These are phyloP conservation scores for Sphinx pinastri DNA, from an alignment of 2,888 invertebrate genomes.

Conservation along the genomic window DNA sequence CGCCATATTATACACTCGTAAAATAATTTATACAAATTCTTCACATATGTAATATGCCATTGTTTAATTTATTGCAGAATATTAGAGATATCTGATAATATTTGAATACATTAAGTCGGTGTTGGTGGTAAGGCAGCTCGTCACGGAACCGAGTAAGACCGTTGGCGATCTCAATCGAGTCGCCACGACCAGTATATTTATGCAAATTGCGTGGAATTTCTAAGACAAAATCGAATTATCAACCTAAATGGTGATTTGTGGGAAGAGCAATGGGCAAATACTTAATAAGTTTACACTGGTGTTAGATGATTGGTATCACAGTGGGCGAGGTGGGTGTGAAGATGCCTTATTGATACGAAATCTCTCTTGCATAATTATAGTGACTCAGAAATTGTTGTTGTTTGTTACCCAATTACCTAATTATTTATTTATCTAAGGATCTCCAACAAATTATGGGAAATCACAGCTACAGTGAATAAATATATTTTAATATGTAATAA, in stretches of 20 bases:
- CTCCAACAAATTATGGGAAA: no score
- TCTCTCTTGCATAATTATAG: neutral
- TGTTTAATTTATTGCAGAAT: constrained; percentile 35
- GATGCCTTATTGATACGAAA: constrained; percentile 11
- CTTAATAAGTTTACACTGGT: constrained; percentile 56
- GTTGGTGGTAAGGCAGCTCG: constrained; percentile 34
- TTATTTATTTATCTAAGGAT: neutral
- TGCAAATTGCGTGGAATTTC: constrained; percentile 64
- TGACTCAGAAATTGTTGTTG: neutral
- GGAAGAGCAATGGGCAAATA: constrained; percentile 61
- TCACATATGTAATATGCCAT: constrained; percentile 38
- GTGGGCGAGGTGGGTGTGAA: constrained; percentile 18
- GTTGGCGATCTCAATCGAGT: constrained; percentile 57
- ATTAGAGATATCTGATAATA: constrained; percentile 39
- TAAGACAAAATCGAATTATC: constrained; percentile 41
- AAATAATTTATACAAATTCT: constrained; percentile 39
- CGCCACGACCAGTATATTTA: constrained; percentile 56
- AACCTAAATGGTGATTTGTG: constrained; percentile 58
- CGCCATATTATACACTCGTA: constrained; percentile 43
- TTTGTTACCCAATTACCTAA: neutral
- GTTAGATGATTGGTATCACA: neutral
- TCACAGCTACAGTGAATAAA: no score
- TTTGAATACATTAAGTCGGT: constrained; percentile 45
- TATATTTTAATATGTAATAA: no score
- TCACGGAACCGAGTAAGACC: constrained; percentile 41